Base-by-base conservation (phyloP, 2,888 invertebrate genomes). In the Horisme vitalbata region DNA sequence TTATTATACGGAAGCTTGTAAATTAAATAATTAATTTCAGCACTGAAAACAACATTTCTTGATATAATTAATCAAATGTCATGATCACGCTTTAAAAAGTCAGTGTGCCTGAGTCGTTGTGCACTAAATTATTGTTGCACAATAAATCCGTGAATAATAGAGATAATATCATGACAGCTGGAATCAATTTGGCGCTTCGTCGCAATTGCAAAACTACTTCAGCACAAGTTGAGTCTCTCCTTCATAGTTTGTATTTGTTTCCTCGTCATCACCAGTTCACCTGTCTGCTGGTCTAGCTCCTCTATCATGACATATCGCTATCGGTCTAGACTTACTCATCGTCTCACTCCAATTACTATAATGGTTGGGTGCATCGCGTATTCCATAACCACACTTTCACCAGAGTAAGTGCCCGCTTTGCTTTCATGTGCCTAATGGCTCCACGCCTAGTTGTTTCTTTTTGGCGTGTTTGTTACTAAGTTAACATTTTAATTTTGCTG, bases 361-460 rank as follows among this genome's bases (percentile, higher is more conserved):
- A 76, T 74, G 59, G 66, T 57, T 60, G 65, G 73, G 73, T 75
- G 75, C 77, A 79, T 81, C 79, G 75, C 75, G 70, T 79, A 76
- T 80, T 75, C 82, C 71, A 78, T 78, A 74, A 57, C 50, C 45
- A 63, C 71, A 83, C 84, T 84, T 84, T 84, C 84, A 79, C 84
- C 72, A 41, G 44, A 52, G 58, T 68, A 63, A 73, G 66, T 71
- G 71, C 47, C 47, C 52, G 70, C 70, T 74, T 78, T 74, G 76
- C 80, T 81, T 80, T 80, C 75, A 65, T 77, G 66, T 69, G 62
- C 63, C 61, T 71, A 68, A 72, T 74, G 65, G 63, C 50, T 57
- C 55, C 47, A 58, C 56, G 55, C 53, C 50, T 54, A 32, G 45
- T 33, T 45, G 36, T 39, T 48, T 37, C 43, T 50, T 52, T 52